Evolutionary conservation across 2,113 vertebrate species (phyloP).

Genomic region (Phoenicopterus ruber): DNA sequence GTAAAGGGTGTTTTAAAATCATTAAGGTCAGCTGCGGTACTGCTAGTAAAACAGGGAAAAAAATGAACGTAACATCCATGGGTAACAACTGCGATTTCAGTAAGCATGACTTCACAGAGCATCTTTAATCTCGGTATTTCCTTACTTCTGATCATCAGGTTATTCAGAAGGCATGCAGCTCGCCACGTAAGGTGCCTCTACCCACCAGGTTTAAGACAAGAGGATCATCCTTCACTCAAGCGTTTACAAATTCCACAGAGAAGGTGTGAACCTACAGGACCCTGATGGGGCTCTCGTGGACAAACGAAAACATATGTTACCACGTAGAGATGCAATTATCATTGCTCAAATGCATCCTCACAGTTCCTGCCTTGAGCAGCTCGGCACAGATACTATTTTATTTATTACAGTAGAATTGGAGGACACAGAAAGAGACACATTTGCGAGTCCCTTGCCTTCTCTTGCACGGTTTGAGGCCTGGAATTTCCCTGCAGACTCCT

Average conservation of each 20-base stretch:
- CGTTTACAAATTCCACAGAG: neutral
- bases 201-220: neutral
- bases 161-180: neutral
- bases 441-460: neutral
- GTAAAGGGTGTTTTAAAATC: neutral
- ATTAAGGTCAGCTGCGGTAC: neutral
- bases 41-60: neutral
- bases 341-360: neutral
- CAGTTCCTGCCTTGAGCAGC: neutral
- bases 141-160: neutral
- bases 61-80: neutral
- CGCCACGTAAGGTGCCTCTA: neutral
- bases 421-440: neutral
- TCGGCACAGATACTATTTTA: neutral
- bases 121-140: neutral
- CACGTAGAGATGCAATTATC: neutral
- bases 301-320: rapidly evolving
- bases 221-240: neutral
- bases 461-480: neutral
- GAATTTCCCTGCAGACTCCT: neutral
- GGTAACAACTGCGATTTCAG: neutral
- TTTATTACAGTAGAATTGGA: neutral
- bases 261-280: neutral
- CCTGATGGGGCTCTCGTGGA: neutral
- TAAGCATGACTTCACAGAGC: neutral